A percentile compares a stretch with the other conserved stretches of the same genome.
These are phyloP conservation scores for Anastatus disparis DNA, from an alignment of 1,140 invertebrate species.

Conservation along the genomic window DNA sequence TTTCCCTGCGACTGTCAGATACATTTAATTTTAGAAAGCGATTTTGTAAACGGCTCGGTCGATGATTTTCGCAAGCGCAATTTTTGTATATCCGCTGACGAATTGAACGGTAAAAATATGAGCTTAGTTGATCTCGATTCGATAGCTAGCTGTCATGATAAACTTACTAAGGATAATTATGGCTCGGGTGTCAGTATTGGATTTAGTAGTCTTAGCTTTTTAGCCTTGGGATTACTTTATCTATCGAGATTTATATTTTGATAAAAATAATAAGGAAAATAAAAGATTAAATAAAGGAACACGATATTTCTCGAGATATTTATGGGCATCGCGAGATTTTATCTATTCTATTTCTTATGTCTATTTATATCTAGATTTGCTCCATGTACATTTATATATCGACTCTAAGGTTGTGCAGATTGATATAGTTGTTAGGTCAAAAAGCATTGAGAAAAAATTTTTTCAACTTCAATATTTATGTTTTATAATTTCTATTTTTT, in stretches of 20 bases:
- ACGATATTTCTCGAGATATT: no score
- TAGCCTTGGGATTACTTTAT: neutral
- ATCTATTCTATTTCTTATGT: neutral
- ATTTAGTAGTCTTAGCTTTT: neutral
- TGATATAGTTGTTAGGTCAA: no score
- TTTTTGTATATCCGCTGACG: conserved; percentile 82
- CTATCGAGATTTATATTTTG: neutral
- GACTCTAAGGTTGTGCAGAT: conserved; percentile 34
- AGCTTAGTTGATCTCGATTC: conserved; percentile 75
- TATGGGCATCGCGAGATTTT: no score
- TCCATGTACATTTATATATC: no score
- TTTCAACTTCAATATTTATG: no score
- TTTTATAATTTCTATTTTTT: no score
- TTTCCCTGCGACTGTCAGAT: conserved; percentile 87
- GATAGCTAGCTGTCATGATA: conserved; percentile 75
- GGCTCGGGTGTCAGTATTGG: conserved; percentile 54
- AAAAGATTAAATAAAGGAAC: no score
- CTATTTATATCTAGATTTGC: no score
- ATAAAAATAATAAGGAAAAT: neutral
- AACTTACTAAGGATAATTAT: conserved; percentile 73
- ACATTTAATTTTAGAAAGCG: conserved; percentile 77
- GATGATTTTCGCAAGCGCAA: conserved; percentile 79
- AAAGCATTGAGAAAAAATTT: no score
- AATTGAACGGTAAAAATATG: conserved; percentile 80
- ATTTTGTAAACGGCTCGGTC: conserved; percentile 74